These are phyloP conservation scores for Lepidurus apus DNA, from an alignment of 1,140 invertebrate genomes.

Conservation along the genomic window DNA sequence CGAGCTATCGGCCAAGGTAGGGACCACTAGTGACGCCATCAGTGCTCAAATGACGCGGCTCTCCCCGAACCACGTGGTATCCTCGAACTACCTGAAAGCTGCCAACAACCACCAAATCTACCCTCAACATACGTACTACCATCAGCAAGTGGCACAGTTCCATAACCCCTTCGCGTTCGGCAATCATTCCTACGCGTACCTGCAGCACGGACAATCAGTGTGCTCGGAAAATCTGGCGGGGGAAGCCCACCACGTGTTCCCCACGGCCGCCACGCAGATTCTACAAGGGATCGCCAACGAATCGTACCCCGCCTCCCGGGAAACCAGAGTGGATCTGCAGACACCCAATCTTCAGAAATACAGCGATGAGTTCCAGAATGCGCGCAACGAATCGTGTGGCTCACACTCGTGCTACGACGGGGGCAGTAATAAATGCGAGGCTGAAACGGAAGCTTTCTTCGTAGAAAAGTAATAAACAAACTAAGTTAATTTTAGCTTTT, in stretches of 20 bases:
- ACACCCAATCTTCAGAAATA: background rate
- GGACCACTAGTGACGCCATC: background rate
- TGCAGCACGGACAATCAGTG: background rate
- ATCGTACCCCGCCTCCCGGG: background rate
- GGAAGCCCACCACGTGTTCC: background rate
- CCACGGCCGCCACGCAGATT: background rate
- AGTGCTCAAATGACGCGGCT: background rate
- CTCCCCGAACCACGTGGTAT: background rate
- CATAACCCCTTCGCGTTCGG: background rate
- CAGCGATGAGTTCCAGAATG: background rate
- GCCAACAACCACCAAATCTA: background rate
- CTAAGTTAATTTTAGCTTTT: background rate
- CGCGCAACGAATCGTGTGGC: background rate
- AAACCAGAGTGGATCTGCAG: background rate
- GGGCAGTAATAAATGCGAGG: background rate
- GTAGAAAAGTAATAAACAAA: background rate
- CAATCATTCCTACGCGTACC: background rate
- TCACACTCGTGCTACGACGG: background rate
- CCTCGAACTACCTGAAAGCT: background rate
- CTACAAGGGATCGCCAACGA: background rate
- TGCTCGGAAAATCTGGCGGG: background rate
- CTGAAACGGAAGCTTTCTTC: background rate
- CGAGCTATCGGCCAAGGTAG: background rate
- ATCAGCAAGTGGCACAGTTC: background rate
- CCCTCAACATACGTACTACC: background rate